Evolutionary conservation across 2,888 invertebrate species (phyloP).

Genomic region (Neria commutata): DNA sequence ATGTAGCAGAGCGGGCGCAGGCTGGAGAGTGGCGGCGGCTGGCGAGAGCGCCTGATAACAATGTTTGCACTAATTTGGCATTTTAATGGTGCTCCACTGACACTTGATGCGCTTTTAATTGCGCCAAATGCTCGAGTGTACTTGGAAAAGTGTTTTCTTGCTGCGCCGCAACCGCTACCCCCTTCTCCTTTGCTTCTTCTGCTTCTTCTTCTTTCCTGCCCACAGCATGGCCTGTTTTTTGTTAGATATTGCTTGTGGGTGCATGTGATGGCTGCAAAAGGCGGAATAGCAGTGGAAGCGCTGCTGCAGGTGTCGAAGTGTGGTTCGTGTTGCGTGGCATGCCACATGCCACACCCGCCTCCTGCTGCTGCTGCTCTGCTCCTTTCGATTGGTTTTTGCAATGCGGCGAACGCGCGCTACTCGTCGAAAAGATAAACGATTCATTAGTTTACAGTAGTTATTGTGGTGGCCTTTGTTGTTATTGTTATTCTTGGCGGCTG

Average conservation of each 20-base stretch:
- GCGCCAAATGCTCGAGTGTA: constrained; percentile 54
- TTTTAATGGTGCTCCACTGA: constrained; percentile 59
- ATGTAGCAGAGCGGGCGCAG: not conserved
- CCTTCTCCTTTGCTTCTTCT: too few relatives aligned
- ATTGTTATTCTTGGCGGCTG: constrained; percentile 9
- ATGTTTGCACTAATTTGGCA: constrained; percentile 61
- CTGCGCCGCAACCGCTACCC: too few relatives aligned
- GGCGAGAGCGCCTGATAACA: constrained; percentile 58
- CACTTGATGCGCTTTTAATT: constrained; percentile 61
- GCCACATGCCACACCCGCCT: too few relatives aligned
- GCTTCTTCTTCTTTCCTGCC: constrained; percentile 15
- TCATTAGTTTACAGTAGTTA: constrained; percentile 48
- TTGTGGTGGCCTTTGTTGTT: constrained; percentile 20
- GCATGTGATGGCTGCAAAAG: not conserved
- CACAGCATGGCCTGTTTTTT: not conserved
- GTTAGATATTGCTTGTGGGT: not conserved
- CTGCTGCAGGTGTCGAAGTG: constrained; percentile 4
- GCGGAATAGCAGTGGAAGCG: constrained; percentile 15
- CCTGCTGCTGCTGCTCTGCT: constrained; percentile 16
- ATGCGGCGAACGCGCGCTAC: constrained; percentile 30
- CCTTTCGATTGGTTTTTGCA: constrained; percentile 38
- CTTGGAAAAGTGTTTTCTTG: constrained; percentile 26
- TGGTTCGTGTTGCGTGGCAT: constrained; percentile 1
- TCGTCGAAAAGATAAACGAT: constrained; percentile 51
- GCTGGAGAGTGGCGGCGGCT: constrained; percentile 10